Evolutionary conservation across 2,888 invertebrate species (phyloP), one percentile per base, ranked within the genome.

Genomic region (Dicranocentrus wangi): DNA sequence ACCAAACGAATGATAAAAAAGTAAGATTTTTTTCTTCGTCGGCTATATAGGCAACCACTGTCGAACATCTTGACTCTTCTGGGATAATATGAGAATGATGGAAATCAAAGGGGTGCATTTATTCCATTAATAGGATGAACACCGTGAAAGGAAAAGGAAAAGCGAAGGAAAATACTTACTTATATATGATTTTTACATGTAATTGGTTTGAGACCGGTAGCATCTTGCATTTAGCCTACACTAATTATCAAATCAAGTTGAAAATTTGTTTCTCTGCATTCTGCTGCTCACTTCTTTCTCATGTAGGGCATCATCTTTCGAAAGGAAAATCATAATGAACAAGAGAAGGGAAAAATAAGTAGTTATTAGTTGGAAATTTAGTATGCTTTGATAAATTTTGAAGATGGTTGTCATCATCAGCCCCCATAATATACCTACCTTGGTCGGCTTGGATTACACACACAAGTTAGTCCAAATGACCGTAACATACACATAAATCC

Each of bases 221-320:
- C 80, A 73, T 73, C 80, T 80, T 80, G 39, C 42, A 55, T 77
- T 71, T 79, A 71, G 55, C 65, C 79, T 60, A 65, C 39, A 80
- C 80, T 80, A 80, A 80, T 80, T 80, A 72, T 68, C 8, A 80
- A 80, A 68, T 68, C 72, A 72, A 51, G 39, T 68, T 61, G 72
- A 72, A 80, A 72, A 68, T 65, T 43, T 70, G 15, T 55, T 55
- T 60, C 28, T 21, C 19, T 53, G 2, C 23, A 13, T n/a, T n/a
- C 17, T 47, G n/a, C n/a, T n/a, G n/a, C 39, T 39, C 39, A 8
- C 39, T 39, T 13, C 39, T 39, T 39, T n/a, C 47, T 32, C 32
- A 32, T 32, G 3, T 32, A 32, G 5, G 32, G 32, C 10, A 32
- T 32, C 32, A 32, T 32, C n/a, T n/a, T 32, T 32, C 32, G 10